Conservation (phyloP, 92 coral and sea anemone species). For the Epizoanthus stellaris region DNA sequence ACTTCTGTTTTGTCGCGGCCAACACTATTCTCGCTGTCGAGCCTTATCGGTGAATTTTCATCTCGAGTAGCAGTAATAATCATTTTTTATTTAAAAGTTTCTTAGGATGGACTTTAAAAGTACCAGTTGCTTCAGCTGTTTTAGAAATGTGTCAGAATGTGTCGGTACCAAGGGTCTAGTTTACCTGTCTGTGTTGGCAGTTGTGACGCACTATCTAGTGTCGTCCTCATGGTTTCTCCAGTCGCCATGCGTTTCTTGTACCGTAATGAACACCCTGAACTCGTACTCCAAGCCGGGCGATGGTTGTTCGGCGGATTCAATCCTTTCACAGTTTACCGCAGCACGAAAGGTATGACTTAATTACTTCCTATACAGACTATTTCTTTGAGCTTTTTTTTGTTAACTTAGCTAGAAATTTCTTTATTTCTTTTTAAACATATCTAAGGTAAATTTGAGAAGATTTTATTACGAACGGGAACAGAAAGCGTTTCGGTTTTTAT, state of each 20-base stretch:
- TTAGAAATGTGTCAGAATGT: background rate
- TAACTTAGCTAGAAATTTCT: background rate
- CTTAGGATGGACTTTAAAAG: constrained; percentile 3
- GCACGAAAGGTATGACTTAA: constrained; percentile 62
- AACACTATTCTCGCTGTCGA: background rate
- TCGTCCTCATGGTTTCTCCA: constrained; percentile 47
- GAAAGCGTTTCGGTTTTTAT: too few species aligned
- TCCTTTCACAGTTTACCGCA: constrained; percentile 50
- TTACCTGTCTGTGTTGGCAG: constrained; percentile 1
- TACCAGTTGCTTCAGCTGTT: background rate
- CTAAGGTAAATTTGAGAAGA: background rate
- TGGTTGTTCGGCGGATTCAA: constrained; percentile 50
- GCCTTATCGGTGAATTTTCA: background rate
- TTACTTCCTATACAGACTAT: too few species aligned
- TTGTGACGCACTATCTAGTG: background rate
- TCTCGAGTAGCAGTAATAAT: background rate
- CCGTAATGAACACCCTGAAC: constrained; percentile 65
- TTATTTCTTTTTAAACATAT: background rate
- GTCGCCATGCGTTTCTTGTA: constrained; percentile 79
- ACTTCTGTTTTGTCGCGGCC: background rate
- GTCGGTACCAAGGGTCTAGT: constrained; percentile 1
- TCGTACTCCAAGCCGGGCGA: constrained; percentile 49
- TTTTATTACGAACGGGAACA: too few species aligned
- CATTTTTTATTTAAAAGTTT: background rate
- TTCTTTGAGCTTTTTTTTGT: background rate